Base-by-base conservation (phyloP, 1,140 invertebrate species). In the Goniozus legneri region DNA sequence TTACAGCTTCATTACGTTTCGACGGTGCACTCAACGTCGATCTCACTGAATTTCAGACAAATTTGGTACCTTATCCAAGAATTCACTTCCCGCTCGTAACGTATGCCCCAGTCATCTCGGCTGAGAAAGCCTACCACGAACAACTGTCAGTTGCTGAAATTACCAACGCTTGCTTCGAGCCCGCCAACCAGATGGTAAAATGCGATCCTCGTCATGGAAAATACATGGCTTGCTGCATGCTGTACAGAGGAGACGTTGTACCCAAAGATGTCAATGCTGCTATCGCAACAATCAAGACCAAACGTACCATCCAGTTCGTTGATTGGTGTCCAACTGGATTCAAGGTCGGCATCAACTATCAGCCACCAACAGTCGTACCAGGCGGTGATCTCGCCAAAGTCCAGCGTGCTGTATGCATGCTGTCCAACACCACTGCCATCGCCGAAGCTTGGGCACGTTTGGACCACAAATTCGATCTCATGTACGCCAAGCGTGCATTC, bases 261-360 rank as follows among this genome's bases (percentile, higher is more conserved):
- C 75, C 85, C 2, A 86, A 87, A 58, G 84, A 85, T 52, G 89
- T n/a, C n/a, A n/a, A n/a, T n/a, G n/a, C n/a, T n/a, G n/a, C n/a
- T n/a, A n/a, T n/a, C n/a, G n/a, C n/a, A 3, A 46, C 50, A 3
- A 58, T 58, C 15, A 58, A 58, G 27, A 58, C 56, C 10, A 58
- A 58, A 30, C 45, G 55, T 16, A 38, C 50, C 21, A 82, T 82
- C 36, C 81, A 82, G 47, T 82, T 82, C 50, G 80, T n/a, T n/a
- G n/a, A n/a, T n/a, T n/a, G n/a, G n/a, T n/a, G n/a, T n/a, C n/a
- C n/a, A n/a, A n/a, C n/a, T n/a, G n/a, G n/a, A n/a, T n/a, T n/a
- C n/a, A n/a, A n/a, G n/a, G n/a, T n/a, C n/a, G n/a, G n/a, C n/a
- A n/a, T n/a, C n/a, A n/a, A n/a, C n/a, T n/a, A n/a, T n/a, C n/a